Conservation (phyloP, 2,888 invertebrate species). For the Catonia carolina region DNA sequence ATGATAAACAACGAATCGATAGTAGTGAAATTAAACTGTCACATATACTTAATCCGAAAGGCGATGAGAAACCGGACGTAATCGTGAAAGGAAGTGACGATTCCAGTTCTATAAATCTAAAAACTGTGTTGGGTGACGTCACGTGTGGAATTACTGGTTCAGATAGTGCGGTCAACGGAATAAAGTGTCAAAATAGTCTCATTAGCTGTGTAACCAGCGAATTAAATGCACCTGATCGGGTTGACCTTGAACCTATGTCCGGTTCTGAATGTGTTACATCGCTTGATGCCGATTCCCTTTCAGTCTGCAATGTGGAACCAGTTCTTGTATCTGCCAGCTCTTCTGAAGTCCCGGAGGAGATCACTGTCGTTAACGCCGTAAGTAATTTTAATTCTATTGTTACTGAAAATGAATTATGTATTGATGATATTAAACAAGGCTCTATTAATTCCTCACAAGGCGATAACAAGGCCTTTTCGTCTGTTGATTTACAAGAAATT, state of each 20-base stretch:
- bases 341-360: too few species aligned
- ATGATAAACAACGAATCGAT: background rate
- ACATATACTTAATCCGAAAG: background rate
- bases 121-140: slow-evolving; percentile 10
- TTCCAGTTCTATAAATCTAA: slow-evolving; percentile 6
- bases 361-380: too few species aligned
- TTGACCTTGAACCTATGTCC: slow-evolving; percentile 17
- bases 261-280: background rate
- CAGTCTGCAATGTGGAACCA: background rate
- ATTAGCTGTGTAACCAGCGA: too few species aligned
- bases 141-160: slow-evolving; percentile 9
- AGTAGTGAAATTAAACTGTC: slow-evolving; percentile 3
- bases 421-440: too few species aligned
- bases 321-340: background rate
- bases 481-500: too few species aligned
- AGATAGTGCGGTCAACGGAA: too few species aligned
- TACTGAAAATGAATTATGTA: too few species aligned
- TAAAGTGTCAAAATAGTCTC: too few species aligned
- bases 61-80: background rate
- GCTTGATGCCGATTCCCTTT: slow-evolving; percentile 3
- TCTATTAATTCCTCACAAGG: too few species aligned
- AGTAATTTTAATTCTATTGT: too few species aligned
- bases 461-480: too few species aligned
- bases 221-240: too few species aligned
- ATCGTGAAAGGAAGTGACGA: background rate